Base-by-base conservation (phyloP, 2,888 invertebrate species). In the Pomacea canaliculata region DNA sequence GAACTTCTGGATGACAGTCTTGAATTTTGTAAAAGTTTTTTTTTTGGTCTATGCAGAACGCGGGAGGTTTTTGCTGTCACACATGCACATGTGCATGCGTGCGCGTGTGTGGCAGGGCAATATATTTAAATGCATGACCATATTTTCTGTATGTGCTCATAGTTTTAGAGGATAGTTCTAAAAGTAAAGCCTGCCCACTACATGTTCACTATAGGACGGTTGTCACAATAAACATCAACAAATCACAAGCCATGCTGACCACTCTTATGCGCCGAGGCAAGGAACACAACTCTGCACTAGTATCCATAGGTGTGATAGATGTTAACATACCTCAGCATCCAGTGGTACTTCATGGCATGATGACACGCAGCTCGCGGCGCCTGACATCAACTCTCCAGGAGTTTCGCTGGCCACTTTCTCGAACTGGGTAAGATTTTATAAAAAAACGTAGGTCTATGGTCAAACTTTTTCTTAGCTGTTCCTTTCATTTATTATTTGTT, bases 311-410 rank as follows among this genome's bases (percentile, higher is more conserved):
- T 1, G 95, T 95, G 19, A 95, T 98, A 1, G 94, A 96, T 81
- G 95, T 98, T 76, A 98, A 98, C 91, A 97, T 99, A 88, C 99
- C 99, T 7, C 98, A 99, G 91, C 98, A 99, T 92, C 99, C 99
- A 0, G 97, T 98, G 0, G 97, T 96, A 12, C 92, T 99, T 84
- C 99, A 99, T 91, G 98, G 98, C 72, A 98, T 99, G 95, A 97
- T 99, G 94, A 88, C 90, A 0, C 93, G 98, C 83, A 96, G 97
- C 81, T 96, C 97, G 80, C 95, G 97, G 82, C 96, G 98, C 88
- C 92, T 98, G 67, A 97, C 97, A 12, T 95, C 95, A 19, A 98
- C 98, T 0, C 92, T 98, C 74, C 97, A 97, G 92, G 95, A 92
- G 83, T 90, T 92, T 77, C 85, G 90, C 69, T 83, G 89, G 78